These are phyloP conservation scores for Lithophane ornitopus DNA, from an alignment of 2,888 invertebrate species.

Conservation along the genomic window DNA sequence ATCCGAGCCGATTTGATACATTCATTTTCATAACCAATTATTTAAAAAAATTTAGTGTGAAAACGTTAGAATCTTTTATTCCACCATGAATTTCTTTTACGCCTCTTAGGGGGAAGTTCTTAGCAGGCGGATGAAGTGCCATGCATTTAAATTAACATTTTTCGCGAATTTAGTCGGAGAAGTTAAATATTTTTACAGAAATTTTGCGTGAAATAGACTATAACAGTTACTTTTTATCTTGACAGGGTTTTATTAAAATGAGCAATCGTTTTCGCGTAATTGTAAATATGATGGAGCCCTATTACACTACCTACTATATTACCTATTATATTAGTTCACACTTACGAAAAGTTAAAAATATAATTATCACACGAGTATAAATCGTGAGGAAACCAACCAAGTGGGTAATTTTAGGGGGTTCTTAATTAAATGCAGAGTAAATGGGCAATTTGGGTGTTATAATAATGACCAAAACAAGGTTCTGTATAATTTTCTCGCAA, in stretches of 20 bases:
- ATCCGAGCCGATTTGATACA: not conserved
- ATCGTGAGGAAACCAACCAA: not conserved
- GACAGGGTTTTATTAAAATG: slow-evolving; percentile 25
- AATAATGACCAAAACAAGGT: slow-evolving; percentile 17
- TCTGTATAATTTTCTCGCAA: not conserved
- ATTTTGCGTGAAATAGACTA: slow-evolving; percentile 36
- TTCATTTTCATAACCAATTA: not conserved
- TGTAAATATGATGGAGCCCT: not conserved
- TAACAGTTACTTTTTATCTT: slow-evolving; percentile 41
- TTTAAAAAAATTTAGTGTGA: slow-evolving; percentile 30
- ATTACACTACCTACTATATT: no score
- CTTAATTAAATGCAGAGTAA: slow-evolving; percentile 10
- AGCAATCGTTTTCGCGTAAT: not conserved
- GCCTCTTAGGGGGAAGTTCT: slow-evolving; percentile 42
- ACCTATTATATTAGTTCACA: slow-evolving; percentile 7
- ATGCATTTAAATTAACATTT: slow-evolving; percentile 65
- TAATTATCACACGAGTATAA: not conserved
- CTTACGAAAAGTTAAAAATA: not conserved
- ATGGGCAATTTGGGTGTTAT: slow-evolving; percentile 20
- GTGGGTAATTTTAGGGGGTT: not conserved
- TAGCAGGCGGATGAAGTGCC: slow-evolving; percentile 44
- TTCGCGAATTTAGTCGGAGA: slow-evolving; percentile 46
- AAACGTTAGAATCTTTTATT: slow-evolving; percentile 27
- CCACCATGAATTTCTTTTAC: slow-evolving; percentile 32
- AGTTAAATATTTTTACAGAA: slow-evolving; percentile 44